Base-by-base conservation (phyloP, 2,888 invertebrate species). In the Tipula lateralis region DNA sequence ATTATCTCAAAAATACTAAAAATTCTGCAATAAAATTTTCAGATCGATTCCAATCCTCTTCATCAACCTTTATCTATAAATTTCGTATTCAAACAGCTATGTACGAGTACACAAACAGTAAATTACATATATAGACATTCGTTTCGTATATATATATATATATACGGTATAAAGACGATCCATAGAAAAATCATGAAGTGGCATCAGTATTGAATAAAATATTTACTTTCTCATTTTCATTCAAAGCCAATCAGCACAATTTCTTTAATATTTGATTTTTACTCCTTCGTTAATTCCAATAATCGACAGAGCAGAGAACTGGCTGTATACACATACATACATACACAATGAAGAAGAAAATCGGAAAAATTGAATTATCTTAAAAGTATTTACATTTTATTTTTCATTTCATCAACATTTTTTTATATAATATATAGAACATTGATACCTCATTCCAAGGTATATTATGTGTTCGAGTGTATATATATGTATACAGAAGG, bases 241-340 rank as follows among this genome's bases (percentile, higher is more conserved):
- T 66, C 66, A 66, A 66, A 66, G 66, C 66, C 66, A 66, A 66
- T 66, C 66, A 66, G 66, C 66, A 66, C 66, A 66, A 66, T 66
- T 24, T 66, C 66, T 66, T 66, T 66, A 66, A 66, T 66, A 66
- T 66, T 66, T 66, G 66, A 66, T 66, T 66, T 66, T 66, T 66
- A 66, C 66, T 66, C 66, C 66, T 66, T 66, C 66, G 66, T 66
- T 66, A 66, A 66, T 66, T 66, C 66, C 66, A 66, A 66, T 66
- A 66, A 66, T 19, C 66, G 66, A 66, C 66, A 66, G 66, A 66
- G 7, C 24, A 24, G 24, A 9, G 66, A 12, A 16, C 44, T 50
- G 44, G 24, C 24, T 19, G 66, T 6, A n/a, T n/a, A n/a, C n/a
- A n/a, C n/a, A n/a, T n/a, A n/a, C n/a, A n/a, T n/a, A n/a, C n/a